phyloP scores from a whole-genome alignment of 2,113 vertebrate genomes.

The Thalassarche chlororhynchos region DNA sequence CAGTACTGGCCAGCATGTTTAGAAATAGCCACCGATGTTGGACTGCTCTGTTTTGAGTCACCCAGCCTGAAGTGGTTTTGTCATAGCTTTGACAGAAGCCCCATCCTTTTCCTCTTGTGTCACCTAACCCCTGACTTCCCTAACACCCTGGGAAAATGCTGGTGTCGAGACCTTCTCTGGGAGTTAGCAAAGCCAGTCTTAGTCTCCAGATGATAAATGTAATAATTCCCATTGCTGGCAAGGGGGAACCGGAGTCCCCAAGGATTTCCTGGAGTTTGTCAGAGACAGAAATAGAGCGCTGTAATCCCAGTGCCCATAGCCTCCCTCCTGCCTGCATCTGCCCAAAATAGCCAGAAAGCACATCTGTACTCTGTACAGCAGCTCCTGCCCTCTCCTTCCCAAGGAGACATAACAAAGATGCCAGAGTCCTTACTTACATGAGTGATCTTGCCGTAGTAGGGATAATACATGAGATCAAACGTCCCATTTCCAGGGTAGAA shows the following conservation, averaged over 20 bases:
- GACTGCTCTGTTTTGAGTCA: background rate
- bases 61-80: background rate
- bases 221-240: background rate
- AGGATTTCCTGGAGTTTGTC: background rate
- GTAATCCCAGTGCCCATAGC: background rate
- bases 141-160: background rate
- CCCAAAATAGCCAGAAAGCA: background rate
- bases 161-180: background rate
- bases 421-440: conserved; percentile 82
- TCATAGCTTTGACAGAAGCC: background rate
- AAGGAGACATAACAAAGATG: background rate
- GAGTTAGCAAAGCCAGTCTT: background rate
- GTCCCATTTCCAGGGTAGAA: conserved; percentile 87
- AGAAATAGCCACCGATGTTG: background rate
- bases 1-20: background rate
- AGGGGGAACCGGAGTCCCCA: background rate
- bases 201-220: background rate
- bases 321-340: background rate
- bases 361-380: background rate
- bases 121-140: background rate
- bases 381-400: background rate
- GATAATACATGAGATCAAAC: conserved; percentile 93
- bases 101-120: background rate
- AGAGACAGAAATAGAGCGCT: background rate
- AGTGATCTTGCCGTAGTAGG: conserved; percentile 93